Evolutionary conservation across 2,888 invertebrate species (phyloP), one percentile per base, ranked within the genome.

Genomic region (Patella pellucida): DNA sequence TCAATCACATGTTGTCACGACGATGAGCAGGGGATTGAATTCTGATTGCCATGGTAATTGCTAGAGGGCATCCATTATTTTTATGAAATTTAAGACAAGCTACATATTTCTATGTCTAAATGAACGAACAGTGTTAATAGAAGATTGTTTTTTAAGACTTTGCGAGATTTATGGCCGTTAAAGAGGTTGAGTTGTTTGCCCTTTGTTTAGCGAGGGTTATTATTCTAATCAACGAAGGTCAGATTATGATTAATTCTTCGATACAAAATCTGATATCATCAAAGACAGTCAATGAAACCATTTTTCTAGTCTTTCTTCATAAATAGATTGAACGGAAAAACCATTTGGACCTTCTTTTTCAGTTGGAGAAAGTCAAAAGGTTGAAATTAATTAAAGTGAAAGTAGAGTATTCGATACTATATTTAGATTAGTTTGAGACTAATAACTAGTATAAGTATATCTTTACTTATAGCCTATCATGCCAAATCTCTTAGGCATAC

Each of bases 21-120:
- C 62, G 14, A 62, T 62, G 62, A 62, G 62, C 19, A 62, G 15
- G 62, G 62, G 62, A 62, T 62, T 62, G 62, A 62, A 62, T 62
- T 62, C 62, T 62, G 62, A 62, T 62, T 23, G 62, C 62, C 23
- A 62, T 62, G 62, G 62, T 62, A 62, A 62, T 62, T 62, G 62
- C 62, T 62, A 19, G 9, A 62, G 62, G 62, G 62, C 62, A 62
- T 62, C 62, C 62, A 23, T 62, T 62, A 62, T 62, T 62, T 62
- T 62, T 62, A 62, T 62, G 62, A 62, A 62, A 62, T 62, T 62
- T 23, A 62, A 62, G 62, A 62, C 62, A 62, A 62, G 62, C 19
- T 19, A 19, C 62, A 62, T 62, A 62, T 62, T 62, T 62, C 62
- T 23, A 23, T 12, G 23, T 62, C 15, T 11, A 41, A 41, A 41